A percentile compares a stretch with the other conserved stretches of the same genome.
Conservation (phyloP, 2,113 vertebrate genomes). For the Chloebia gouldiae region DNA sequence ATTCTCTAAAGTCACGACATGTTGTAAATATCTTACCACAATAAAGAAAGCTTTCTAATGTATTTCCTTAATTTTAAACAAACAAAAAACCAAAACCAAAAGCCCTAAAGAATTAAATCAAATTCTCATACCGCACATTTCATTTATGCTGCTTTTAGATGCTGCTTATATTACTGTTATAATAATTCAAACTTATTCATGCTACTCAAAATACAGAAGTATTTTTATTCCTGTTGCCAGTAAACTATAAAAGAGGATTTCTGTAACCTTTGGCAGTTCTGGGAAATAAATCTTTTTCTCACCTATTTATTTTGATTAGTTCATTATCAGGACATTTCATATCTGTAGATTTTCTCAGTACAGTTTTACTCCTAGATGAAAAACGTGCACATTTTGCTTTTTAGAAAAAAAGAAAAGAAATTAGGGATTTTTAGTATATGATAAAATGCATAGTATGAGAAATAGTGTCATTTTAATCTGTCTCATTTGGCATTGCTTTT, state of each 20-base stretch:
- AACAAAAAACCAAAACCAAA: background rate
- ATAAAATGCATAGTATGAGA: background rate
- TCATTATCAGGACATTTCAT: background rate
- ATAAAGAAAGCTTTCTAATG: background rate
- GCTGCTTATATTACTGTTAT: background rate
- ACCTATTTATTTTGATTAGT: background rate
- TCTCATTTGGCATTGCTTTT: constrained; percentile 9
- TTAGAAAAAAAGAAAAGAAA: background rate
- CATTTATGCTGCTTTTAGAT: background rate
- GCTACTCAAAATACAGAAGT: background rate
- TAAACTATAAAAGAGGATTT: background rate
- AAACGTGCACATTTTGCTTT: background rate
- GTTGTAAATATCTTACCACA: background rate
- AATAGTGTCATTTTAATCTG: background rate
- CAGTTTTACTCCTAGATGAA: background rate
- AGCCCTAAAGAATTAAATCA: background rate
- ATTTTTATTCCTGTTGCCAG: background rate
- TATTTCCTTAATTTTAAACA: background rate
- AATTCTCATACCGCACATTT: background rate
- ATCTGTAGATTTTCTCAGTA: background rate
- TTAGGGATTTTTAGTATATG: fast-evolving
- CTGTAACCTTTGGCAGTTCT: background rate
- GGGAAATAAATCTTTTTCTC: background rate
- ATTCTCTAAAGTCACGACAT: background rate
- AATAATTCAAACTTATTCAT: background rate